Evolutionary conservation across 2,888 invertebrate species (phyloP).

Genomic region (Dasypolia templi): DNA sequence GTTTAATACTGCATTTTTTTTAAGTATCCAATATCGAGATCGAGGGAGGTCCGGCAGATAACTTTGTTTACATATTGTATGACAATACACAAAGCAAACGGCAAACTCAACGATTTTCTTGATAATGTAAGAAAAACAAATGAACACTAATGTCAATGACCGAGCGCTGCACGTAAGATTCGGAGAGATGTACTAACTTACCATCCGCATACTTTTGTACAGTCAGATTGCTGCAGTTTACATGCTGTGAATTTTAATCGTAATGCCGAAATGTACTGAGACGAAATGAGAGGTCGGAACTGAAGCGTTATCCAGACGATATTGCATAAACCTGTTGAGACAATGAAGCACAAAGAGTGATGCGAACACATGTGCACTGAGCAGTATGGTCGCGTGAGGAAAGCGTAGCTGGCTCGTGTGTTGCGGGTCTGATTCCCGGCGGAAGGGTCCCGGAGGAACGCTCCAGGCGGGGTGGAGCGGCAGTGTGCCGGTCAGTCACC

Average conservation of each 20-base stretch:
- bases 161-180: conserved; percentile 61
- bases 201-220: conserved; percentile 64
- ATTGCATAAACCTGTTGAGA: conserved; percentile 70
- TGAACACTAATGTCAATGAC: conserved; percentile 62
- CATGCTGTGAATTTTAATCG: conserved; percentile 67
- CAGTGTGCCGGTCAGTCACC: conserved; percentile 90
- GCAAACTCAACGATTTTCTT: conserved; percentile 49
- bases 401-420: conserved; percentile 69
- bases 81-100: conserved; percentile 46
- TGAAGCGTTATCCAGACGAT: conserved; percentile 53
- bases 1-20: conserved; percentile 58
- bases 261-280: conserved; percentile 39
- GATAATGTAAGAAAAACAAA: conserved; percentile 62
- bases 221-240: conserved; percentile 56
- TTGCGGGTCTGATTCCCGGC: conserved; percentile 84
- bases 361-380: conserved; percentile 74
- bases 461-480: conserved; percentile 87
- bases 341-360: conserved; percentile 73
- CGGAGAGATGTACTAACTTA: conserved; percentile 62
- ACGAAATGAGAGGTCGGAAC: conserved; percentile 53
- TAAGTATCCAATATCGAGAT: conserved; percentile 54
- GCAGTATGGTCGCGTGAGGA: conserved; percentile 76
- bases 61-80: conserved; percentile 46
- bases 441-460: conserved; percentile 88
- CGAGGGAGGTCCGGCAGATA: conserved; percentile 63